These are phyloP conservation scores for Drosophila equinoxialis DNA, from an alignment of 1,140 invertebrate genomes.

Conservation along the genomic window DNA sequence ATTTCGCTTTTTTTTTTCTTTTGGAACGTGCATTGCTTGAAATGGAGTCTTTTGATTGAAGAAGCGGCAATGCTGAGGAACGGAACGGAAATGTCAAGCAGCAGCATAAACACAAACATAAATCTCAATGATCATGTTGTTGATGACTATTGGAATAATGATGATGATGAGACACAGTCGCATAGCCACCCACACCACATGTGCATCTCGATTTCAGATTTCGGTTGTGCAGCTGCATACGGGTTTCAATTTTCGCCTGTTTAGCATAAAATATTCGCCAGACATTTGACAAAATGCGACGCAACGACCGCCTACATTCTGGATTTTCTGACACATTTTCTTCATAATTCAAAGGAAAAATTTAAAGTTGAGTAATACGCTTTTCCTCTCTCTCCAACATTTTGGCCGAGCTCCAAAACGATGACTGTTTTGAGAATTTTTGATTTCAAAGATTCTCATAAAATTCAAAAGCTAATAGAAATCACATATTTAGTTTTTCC, in stretches of 20 bases:
- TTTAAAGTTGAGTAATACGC: conserved; percentile 42
- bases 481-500: not conserved
- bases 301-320: conserved; percentile 49
- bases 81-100: conserved; percentile 72
- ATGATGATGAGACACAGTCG: conserved; percentile 47
- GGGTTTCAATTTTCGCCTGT: conserved; percentile 66
- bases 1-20: conserved; percentile 30
- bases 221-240: conserved; percentile 45
- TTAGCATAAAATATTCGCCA: conserved; percentile 58
- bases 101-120: conserved; percentile 75
- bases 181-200: conserved; percentile 61
- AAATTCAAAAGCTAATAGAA: not conserved
- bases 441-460: not conserved
- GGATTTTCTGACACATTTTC: conserved; percentile 27
- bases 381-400: not conserved
- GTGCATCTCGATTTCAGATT: conserved; percentile 31
- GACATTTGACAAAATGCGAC: conserved; percentile 68
- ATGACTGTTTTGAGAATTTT: not conserved
- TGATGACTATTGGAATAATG: conserved; percentile 33
- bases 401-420: conserved; percentile 20
- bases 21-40: conserved; percentile 28
- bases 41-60: conserved; percentile 72
- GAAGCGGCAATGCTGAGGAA: conserved; percentile 42
- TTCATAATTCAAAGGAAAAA: conserved; percentile 33
- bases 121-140: conserved; percentile 67